Evolutionary conservation across 2,888 invertebrate species (phyloP).

Genomic region (Scaptomyza polygonia): DNA sequence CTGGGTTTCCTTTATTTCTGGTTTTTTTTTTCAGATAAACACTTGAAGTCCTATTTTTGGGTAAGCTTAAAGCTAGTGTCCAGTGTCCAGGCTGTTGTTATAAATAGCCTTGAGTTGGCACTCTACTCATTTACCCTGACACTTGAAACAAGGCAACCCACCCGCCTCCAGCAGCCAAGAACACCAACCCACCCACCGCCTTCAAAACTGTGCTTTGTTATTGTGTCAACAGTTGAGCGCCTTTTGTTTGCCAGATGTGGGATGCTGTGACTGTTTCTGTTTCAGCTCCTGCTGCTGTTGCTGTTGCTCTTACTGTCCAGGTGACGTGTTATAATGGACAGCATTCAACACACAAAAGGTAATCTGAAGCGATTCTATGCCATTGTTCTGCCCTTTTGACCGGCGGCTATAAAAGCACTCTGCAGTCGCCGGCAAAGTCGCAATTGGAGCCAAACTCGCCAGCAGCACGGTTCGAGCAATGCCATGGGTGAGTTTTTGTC

Average conservation of each 20-base stretch:
- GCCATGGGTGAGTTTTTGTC: conserved; percentile 67
- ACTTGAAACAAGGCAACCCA: conserved; percentile 44
- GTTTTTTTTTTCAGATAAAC: conserved; percentile 25
- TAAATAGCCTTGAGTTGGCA: conserved; percentile 38
- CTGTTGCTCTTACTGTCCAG: conserved; percentile 53
- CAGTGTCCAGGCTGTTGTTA: conserved; percentile 19
- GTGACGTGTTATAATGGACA: conserved; percentile 74
- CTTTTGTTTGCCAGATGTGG: conserved; percentile 55
- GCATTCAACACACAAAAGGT: conserved; percentile 66
- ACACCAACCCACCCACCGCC: background rate
- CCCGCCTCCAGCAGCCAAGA: background rate
- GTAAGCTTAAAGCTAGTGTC: conserved; percentile 23
- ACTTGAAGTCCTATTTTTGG: conserved; percentile 28
- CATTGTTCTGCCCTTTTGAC: conserved; percentile 54
- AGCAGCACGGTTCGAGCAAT: conserved; percentile 55
- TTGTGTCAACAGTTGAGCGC: conserved; percentile 65
- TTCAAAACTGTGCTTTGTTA: conserved; percentile 51
- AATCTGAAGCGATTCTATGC: conserved; percentile 62
- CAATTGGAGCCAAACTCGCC: conserved; percentile 54
- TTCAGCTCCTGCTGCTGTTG: conserved; percentile 2
- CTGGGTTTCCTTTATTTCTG: conserved; percentile 55
- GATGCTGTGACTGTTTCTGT: conserved; percentile 13
- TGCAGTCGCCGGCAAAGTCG: conserved; percentile 18
- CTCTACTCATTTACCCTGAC: conserved; percentile 37
- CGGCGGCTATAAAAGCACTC: conserved; percentile 58